Conservation (phyloP, 2,797 vertebrate genomes). For the Onychomys torridus region DNA sequence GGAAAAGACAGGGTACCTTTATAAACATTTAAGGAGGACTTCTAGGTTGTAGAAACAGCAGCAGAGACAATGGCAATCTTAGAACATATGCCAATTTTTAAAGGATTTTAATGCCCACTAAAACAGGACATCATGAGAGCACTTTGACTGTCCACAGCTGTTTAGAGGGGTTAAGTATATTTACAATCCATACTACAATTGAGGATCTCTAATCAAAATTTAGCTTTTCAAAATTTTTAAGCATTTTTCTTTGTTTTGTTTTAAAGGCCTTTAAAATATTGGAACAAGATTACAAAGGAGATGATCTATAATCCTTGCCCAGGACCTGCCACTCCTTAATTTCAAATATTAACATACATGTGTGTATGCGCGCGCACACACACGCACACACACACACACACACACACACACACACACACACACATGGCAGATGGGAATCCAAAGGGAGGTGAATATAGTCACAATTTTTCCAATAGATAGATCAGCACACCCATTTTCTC, state of each 20-base stretch:
- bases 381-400: background rate
- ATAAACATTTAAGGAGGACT: background rate
- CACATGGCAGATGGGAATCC: background rate
- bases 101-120: background rate
- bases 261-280: slow-evolving; percentile 54
- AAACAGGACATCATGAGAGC: background rate
- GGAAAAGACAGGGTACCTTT: background rate
- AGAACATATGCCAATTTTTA: background rate
- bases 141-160: background rate
- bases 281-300: background rate
- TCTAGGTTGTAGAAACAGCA: background rate
- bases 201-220: background rate
- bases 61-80: background rate
- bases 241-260: slow-evolving; percentile 28
- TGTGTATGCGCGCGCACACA: background rate
- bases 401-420: background rate
- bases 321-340: background rate
- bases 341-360: background rate
- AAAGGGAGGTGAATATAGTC: background rate
- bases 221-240: background rate
- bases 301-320: background rate
- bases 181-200: background rate
- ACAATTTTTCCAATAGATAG: background rate
- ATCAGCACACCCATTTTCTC: slow-evolving; percentile 36
- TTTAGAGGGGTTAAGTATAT: slow-evolving; percentile 5